A percentile compares a stretch with the other conserved stretches of the same genome.
These are phyloP conservation scores for Drepanosiphum platanoidis DNA, from an alignment of 2,888 invertebrate species.

Conservation along the genomic window DNA sequence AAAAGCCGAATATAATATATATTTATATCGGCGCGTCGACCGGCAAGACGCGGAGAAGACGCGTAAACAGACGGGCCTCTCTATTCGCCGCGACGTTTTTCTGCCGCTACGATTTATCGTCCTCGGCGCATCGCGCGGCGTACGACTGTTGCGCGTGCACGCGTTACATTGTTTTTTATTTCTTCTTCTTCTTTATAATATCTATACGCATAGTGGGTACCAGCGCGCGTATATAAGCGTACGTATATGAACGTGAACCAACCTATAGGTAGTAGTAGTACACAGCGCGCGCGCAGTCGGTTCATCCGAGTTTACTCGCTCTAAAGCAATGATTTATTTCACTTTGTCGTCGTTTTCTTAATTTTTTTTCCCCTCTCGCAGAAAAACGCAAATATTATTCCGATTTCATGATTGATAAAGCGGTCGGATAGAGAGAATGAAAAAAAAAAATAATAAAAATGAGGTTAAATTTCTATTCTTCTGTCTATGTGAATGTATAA, in stretches of 20 bases:
- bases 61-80: background rate
- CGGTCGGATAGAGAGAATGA: slow-evolving; percentile 23
- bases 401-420: slow-evolving; percentile 60
- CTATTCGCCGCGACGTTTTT: slow-evolving; percentile 27
- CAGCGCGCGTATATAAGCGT: background rate
- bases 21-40: background rate
- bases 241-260: too few species aligned
- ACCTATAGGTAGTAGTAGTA: too few species aligned
- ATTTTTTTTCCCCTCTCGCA: slow-evolving; percentile 20
- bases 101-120: slow-evolving; percentile 52
- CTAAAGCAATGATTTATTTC: slow-evolving; percentile 56
- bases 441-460: slow-evolving; percentile 8
- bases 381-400: slow-evolving; percentile 58
- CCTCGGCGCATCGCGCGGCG: background rate
- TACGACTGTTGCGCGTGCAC: slow-evolving; percentile 43
- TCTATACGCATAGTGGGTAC: background rate
- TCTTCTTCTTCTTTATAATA: background rate
- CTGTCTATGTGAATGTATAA: slow-evolving; percentile 49
- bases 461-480: slow-evolving; percentile 60
- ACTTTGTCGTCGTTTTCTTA: slow-evolving; percentile 43
- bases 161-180: slow-evolving; percentile 49
- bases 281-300: slow-evolving; percentile 29
- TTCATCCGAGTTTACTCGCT: slow-evolving; percentile 55
- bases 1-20: too few species aligned
- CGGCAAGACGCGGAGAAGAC: background rate